These are phyloP conservation scores for Sphyrna mokarran DNA, from an alignment of 2,113 vertebrate genomes.

Conservation along the genomic window DNA sequence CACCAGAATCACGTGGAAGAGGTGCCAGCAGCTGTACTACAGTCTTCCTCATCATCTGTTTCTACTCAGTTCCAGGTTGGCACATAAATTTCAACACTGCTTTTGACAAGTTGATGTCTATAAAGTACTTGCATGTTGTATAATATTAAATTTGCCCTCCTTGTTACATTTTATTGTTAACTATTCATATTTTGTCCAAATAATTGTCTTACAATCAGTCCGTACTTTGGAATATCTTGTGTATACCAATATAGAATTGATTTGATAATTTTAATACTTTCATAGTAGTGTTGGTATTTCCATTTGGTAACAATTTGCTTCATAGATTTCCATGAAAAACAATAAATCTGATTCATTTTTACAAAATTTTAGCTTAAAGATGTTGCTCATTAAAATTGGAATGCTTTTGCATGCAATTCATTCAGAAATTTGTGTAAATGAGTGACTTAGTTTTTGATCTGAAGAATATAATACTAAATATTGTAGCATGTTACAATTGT, in stretches of 20 bases:
- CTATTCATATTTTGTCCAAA: neutral
- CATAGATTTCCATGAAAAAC: neutral
- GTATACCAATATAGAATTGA: neutral
- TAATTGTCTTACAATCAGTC: neutral
- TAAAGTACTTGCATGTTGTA: constrained; percentile 17
- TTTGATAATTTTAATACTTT: constrained; percentile 9
- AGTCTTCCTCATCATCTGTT: constrained; percentile 53
- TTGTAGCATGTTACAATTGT: neutral
- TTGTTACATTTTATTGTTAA: neutral
- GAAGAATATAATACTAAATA: neutral
- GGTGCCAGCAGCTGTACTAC: constrained; percentile 57
- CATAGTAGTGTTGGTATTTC: neutral
- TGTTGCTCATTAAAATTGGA: neutral
- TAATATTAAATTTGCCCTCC: neutral
- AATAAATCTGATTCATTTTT: no score
- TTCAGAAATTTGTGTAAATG: neutral
- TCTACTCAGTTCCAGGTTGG: constrained; percentile 66
- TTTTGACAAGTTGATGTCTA: neutral
- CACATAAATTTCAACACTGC: constrained; percentile 26
- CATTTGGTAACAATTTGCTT: neutral
- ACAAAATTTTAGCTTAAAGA: neutral
- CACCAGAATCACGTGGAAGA: constrained; percentile 66
- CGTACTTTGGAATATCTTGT: neutral
- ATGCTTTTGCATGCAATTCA: neutral
- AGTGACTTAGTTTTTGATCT: neutral